Conservation (phyloP, 2,113 vertebrate genomes). For the Eidolon helvum region DNA sequence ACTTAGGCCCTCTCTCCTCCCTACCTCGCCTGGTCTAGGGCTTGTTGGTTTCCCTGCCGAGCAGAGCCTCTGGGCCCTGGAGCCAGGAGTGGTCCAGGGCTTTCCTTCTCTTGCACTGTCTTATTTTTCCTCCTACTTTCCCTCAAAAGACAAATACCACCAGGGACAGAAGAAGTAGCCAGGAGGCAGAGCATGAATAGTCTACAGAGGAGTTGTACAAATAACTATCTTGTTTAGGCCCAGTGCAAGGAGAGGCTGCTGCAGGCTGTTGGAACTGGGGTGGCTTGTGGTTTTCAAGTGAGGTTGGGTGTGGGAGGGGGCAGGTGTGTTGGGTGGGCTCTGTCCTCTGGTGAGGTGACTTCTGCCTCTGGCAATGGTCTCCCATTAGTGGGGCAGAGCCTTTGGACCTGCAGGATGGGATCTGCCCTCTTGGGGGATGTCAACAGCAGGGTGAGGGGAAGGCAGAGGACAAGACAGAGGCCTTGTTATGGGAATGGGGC, state of each 20-base stretch:
- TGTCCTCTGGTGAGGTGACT: not conserved
- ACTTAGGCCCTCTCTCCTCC: not conserved
- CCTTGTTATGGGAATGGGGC: not conserved
- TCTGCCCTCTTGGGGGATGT: not conserved
- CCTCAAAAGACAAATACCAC: not conserved
- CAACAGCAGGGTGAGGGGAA: not conserved
- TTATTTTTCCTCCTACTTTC: not conserved
- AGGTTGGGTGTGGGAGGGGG: not conserved
- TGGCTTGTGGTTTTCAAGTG: too few relatives aligned
- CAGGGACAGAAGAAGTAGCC: not conserved
- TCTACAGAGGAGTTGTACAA: accelerated
- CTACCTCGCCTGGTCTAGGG: not conserved
- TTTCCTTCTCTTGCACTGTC: not conserved
- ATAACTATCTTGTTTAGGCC: too few relatives aligned
- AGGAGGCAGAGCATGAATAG: not conserved
- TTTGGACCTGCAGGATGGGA: not conserved
- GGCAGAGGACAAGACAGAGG: not conserved
- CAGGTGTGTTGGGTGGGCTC: not conserved
- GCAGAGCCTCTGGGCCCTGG: not conserved
- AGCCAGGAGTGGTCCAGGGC: too few relatives aligned
- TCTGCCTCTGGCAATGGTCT: not conserved
- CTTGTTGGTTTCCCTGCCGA: not conserved
- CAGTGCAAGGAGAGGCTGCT: not conserved
- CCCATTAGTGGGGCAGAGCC: accelerated
- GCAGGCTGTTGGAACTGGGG: not conserved